Evolutionary conservation across 2,888 invertebrate species (phyloP).

Genomic region (Meloe dianella): DNA sequence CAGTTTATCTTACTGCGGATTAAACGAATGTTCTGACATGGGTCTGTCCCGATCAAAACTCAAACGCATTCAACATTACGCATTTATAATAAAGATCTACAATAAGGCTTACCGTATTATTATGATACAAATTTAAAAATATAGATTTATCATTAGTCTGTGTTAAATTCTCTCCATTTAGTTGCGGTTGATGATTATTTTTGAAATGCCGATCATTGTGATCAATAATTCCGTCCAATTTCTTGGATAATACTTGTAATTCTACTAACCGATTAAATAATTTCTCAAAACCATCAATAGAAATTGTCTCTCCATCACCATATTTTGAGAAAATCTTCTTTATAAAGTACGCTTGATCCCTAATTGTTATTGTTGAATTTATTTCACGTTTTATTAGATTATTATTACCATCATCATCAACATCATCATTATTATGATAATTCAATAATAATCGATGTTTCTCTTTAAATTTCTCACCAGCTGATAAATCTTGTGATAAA

Average conservation of each 20-base stretch:
- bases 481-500: conserved; percentile 14
- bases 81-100: neutral
- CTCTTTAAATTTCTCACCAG: conserved; percentile 45
- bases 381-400: conserved; percentile 36
- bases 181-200: neutral
- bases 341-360: conserved; percentile 61
- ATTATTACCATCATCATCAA: conserved; percentile 30
- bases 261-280: conserved; percentile 63
- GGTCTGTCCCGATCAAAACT: no score
- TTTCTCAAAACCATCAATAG: conserved; percentile 73
- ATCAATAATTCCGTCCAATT: conserved; percentile 27
- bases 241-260: conserved; percentile 27
- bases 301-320: conserved; percentile 69
- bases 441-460: conserved; percentile 21
- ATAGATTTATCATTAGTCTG: conserved; percentile 11
- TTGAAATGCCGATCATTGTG: conserved; percentile 7
- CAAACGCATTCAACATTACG: no score
- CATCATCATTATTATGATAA: conserved; percentile 24
- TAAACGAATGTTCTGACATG: neutral
- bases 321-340: conserved; percentile 72
- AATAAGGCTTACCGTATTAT: neutral
- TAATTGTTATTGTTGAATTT: conserved; percentile 21
- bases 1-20: neutral
- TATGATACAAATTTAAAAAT: conserved; percentile 19
- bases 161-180: conserved; percentile 14